Percentiles rank a stretch among this genome's conserved stretches.
Conservation (phyloP, 2,113 vertebrate genomes). For the Eidolon helvum region DNA sequence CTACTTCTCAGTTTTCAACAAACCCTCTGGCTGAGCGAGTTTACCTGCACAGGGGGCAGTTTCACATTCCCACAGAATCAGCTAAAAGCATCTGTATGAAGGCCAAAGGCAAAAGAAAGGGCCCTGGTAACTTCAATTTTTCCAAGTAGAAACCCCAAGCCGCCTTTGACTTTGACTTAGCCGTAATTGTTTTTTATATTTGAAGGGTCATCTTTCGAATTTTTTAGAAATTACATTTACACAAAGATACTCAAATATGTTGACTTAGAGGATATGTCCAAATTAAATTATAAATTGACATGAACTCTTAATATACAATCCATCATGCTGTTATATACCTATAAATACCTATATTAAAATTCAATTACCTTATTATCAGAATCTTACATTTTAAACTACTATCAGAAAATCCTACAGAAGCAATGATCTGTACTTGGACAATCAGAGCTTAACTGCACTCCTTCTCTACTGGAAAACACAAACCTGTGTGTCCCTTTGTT, state of each 20-base stretch:
- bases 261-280: not conserved
- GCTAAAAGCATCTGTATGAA: not conserved
- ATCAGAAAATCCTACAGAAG: not conserved
- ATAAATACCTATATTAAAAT: not conserved
- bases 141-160: not conserved
- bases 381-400: not conserved
- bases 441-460: not conserved
- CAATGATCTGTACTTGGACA: not conserved
- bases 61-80: not conserved
- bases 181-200: not conserved
- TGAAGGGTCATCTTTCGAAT: not conserved
- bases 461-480: not conserved
- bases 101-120: not conserved
- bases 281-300: not conserved
- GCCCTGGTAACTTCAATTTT: not conserved
- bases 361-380: not conserved
- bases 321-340: not conserved
- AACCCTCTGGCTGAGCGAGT: not conserved
- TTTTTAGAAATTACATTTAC: not conserved
- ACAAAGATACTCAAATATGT: not conserved
- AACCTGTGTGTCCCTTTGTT: not conserved
- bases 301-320: not conserved
- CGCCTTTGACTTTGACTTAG: not conserved
- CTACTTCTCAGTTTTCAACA: fast-evolving
- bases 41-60: not conserved